These are phyloP conservation scores for Amia ocellicauda DNA, from an alignment of 2,113 vertebrate genomes.

Conservation along the genomic window DNA sequence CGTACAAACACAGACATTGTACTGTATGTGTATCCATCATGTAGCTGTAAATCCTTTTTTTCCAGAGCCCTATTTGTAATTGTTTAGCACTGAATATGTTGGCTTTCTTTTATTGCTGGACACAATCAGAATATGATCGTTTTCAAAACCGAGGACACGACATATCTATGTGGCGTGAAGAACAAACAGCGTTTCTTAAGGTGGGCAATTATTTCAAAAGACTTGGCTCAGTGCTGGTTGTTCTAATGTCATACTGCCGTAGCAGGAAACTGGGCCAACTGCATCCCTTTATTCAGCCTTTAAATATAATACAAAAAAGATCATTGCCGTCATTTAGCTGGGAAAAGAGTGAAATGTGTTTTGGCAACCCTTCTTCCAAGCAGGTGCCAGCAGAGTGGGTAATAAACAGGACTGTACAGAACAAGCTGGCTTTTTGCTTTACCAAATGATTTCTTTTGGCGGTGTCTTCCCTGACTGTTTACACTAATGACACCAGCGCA, in stretches of 20 bases:
- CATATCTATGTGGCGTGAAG: too few relatives aligned
- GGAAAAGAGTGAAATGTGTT: neutral
- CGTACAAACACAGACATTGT: neutral
- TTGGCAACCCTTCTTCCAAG: conserved; percentile 30
- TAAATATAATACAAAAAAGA: neutral
- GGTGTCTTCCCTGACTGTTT: conserved; percentile 7
- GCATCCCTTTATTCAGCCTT: neutral
- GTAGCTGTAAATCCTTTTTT: too few relatives aligned
- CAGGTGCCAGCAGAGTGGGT: conserved; percentile 41
- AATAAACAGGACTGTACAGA: conserved; percentile 65
- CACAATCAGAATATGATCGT: too few relatives aligned
- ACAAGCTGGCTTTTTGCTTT: conserved; percentile 64
- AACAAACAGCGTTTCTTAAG: neutral
- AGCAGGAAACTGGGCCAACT: neutral
- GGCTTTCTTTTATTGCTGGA: too few relatives aligned
- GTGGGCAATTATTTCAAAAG: neutral
- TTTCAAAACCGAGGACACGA: too few relatives aligned
- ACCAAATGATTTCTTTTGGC: conserved; percentile 63
- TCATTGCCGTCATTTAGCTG: neutral
- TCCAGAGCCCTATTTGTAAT: too few relatives aligned
- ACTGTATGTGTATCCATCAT: neutral
- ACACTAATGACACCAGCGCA: neutral
- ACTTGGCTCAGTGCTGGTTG: neutral
- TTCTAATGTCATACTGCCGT: neutral
- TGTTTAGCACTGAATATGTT: too few relatives aligned